Base-by-base conservation (phyloP, 2,888 invertebrate genomes). In the Erebia palarica region DNA sequence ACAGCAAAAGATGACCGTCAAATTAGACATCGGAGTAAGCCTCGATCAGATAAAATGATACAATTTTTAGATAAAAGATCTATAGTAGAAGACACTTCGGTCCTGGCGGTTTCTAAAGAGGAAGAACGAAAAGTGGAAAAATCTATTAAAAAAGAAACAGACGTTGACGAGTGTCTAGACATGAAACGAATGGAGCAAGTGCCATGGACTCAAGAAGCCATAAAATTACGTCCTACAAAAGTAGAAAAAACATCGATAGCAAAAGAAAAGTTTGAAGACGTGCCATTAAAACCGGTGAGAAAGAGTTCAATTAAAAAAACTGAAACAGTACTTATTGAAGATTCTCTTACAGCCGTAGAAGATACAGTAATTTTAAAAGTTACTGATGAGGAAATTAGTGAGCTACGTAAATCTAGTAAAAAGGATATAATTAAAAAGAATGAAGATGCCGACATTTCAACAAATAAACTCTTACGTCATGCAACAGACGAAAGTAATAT, bases 141-240 rank as follows among this genome's bases (percentile, higher is more conserved):
- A 57, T 14, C 11, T 16, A 14, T 13, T 1, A 57, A 63, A 63
- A 44, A 63, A 36, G 21, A 55, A 57, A n/a, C 27, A 49, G 63
- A 16, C 21, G 8, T 10, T 49, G 63, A 49, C 18, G 47, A 63
- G 1, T 47, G 49, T 49, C 18, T 14, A 21, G 63, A 63, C 21
- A 63, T 7, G 5, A 47, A 63, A 21, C 8, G 27, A 14, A 75
- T 82, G 80, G 89, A 85, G 89, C 87, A 82, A 76, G 89, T 81
- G 82, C 95, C 82, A 68, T 95, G 83, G 95, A 96, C 95, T 3
- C 94, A 96, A 79, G 95, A 96, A 86, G 93, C 94, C 76, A 92
- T 95, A 14, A 92, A 94, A 78, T 81, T 95, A 76, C 93, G 94
- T 77, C 95, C 95, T 2, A 92, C 95, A 0, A 95, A 94, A 78